phyloP scores from a whole-genome alignment of 1,140 invertebrate species.

The Diabrotica virgifera region DNA sequence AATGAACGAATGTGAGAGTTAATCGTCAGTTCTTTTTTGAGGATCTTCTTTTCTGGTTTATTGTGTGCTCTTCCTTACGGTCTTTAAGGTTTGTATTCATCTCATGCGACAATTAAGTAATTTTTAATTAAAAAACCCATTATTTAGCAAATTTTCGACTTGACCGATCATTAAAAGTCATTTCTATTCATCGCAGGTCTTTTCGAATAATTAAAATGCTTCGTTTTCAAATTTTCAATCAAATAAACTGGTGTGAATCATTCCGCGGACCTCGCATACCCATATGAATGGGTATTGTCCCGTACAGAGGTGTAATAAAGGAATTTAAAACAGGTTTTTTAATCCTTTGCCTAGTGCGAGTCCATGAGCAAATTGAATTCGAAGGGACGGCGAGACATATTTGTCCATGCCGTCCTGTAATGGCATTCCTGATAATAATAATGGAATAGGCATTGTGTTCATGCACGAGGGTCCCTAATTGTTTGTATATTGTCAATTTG shows the following conservation, averaged over 20 bases:
- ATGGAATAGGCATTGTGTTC: slow-evolving; percentile 45
- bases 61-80: too few species aligned
- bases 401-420: slow-evolving; percentile 41
- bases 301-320: slow-evolving; percentile 41
- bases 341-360: slow-evolving; percentile 39
- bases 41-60: too few species aligned
- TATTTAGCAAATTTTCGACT: neutral
- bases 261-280: slow-evolving; percentile 27
- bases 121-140: too few species aligned
- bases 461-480: slow-evolving; percentile 44
- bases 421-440: slow-evolving; percentile 47
- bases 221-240: slow-evolving; percentile 18
- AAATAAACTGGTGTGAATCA: slow-evolving; percentile 33
- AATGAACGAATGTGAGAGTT: too few species aligned
- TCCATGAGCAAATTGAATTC: slow-evolving; percentile 42
- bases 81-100: too few species aligned
- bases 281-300: slow-evolving; percentile 33
- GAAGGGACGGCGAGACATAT: slow-evolving; percentile 39
- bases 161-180: neutral
- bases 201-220: neutral
- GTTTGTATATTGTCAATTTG: slow-evolving; percentile 49
- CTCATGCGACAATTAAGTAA: too few species aligned
- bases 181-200: neutral
- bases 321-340: slow-evolving; percentile 37
- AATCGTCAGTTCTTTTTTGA: too few species aligned